phyloP scores from a whole-genome alignment of 1,140 invertebrate genomes.

The Tetragonula clypearis region DNA sequence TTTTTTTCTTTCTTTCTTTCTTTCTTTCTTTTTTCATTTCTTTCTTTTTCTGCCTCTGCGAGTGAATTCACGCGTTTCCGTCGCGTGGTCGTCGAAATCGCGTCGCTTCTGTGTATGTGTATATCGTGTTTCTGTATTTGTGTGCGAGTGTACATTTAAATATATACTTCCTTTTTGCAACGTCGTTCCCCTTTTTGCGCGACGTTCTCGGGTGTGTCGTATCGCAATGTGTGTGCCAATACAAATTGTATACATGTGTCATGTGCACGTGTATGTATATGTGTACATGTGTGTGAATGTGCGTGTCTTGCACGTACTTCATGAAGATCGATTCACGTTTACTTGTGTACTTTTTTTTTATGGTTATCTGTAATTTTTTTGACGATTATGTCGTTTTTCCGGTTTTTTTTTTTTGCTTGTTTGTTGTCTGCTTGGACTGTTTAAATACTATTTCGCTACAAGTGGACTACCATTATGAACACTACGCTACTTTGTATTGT shows the following conservation, averaged over 20 bases:
- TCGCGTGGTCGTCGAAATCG: constrained; percentile 41
- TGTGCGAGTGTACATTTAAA: constrained; percentile 29
- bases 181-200: background rate
- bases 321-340: constrained; percentile 55
- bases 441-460: constrained; percentile 80
- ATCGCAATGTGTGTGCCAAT: constrained; percentile 32
- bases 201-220: background rate
- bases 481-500: constrained; percentile 79
- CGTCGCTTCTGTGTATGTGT: constrained; percentile 20
- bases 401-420: constrained; percentile 57
- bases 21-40: background rate
- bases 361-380: constrained; percentile 69
- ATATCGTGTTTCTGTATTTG: constrained; percentile 25
- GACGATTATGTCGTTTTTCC: constrained; percentile 67
- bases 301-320: constrained; percentile 35
- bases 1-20: too few relatives aligned
- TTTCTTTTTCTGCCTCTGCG: background rate
- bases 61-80: constrained; percentile 17
- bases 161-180: background rate
- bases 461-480: constrained; percentile 78
- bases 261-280: constrained; percentile 7
- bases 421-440: constrained; percentile 59
- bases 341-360: constrained; percentile 41
- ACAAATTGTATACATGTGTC: constrained; percentile 25
- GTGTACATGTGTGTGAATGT: background rate